phyloP scores from a whole-genome alignment of 2,797 vertebrate genomes.

The Okamejei kenojei region DNA sequence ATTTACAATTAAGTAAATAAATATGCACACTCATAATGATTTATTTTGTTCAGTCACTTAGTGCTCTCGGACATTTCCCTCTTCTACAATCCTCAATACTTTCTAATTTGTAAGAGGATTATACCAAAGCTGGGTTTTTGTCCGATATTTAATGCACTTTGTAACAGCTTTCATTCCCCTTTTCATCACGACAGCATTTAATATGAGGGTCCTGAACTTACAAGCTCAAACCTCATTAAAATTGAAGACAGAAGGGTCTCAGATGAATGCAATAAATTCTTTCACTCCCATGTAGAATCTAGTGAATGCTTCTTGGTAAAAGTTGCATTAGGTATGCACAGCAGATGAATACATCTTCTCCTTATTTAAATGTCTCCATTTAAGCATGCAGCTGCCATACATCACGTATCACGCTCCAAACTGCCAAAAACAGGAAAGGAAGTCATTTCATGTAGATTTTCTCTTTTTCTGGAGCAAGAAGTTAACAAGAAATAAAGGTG shows the following conservation, averaged over 20 bases:
- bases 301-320: neutral
- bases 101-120: neutral
- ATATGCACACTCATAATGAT: neutral
- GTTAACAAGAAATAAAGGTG: neutral
- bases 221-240: constrained; percentile 7
- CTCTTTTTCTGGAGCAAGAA: neutral
- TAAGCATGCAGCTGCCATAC: neutral
- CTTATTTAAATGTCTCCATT: neutral
- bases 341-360: neutral
- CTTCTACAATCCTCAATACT: neutral
- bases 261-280: neutral
- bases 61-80: neutral
- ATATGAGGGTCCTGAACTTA: neutral
- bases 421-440: constrained; percentile 1
- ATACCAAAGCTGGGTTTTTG: neutral
- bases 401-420: neutral
- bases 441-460: neutral
- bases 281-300: neutral
- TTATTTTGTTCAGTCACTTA: neutral
- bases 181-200: neutral
- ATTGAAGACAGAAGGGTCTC: neutral
- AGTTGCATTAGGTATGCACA: constrained; percentile 4
- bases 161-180: neutral
- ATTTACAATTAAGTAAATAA: neutral
- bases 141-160: neutral